phyloP scores from a whole-genome alignment of 2,113 vertebrate species.

The Petromus typicus region DNA sequence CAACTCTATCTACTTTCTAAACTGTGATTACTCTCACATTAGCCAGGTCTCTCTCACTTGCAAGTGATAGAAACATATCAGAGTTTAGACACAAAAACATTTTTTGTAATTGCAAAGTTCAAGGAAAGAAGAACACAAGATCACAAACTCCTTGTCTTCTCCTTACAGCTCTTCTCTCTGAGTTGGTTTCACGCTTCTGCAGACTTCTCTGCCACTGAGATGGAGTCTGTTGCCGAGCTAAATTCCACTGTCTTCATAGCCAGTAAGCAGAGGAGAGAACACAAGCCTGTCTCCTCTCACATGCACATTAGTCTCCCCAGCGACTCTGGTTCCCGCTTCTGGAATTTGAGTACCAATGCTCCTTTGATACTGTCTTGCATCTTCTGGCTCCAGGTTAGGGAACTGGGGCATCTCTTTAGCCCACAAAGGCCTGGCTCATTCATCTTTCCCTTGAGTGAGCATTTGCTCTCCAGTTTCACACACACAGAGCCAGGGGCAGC shows the following conservation, averaged over 20 bases:
- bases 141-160: neutral
- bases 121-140: neutral
- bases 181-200: neutral
- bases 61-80: neutral
- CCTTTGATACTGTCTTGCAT: neutral
- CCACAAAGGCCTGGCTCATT: neutral
- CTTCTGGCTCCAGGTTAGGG: neutral
- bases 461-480: neutral
- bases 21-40: neutral
- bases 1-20: neutral
- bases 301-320: neutral
- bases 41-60: neutral
- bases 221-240: neutral
- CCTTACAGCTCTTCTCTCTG: neutral
- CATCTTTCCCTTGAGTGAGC: neutral
- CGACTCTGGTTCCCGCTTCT: neutral
- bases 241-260: neutral
- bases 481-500: neutral
- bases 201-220: neutral
- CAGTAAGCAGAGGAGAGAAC: neutral
- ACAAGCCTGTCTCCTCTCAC: neutral
- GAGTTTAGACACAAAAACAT: neutral
- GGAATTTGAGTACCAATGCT: neutral
- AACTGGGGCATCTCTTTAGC: neutral
- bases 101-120: neutral